Evolutionary conservation across 1,140 invertebrate species (phyloP).

Genomic region (Hyles euphorbiae): DNA sequence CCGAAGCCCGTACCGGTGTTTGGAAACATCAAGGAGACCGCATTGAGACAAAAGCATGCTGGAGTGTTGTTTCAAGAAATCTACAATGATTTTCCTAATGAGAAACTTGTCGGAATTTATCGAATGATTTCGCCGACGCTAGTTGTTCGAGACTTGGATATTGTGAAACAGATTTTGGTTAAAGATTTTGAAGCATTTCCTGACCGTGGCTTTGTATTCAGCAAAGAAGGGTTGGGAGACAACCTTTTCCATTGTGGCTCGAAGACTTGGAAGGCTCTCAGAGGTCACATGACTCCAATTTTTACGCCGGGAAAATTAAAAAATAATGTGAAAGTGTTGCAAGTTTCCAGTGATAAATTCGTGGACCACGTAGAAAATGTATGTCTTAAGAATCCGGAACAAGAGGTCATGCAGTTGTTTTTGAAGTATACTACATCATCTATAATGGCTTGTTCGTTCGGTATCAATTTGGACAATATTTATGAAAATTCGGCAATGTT

Average conservation of each 20-base stretch:
- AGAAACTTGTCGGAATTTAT: slow-evolving; percentile 16
- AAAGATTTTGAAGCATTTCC: slow-evolving; percentile 26
- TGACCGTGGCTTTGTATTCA: slow-evolving; percentile 23
- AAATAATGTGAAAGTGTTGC: slow-evolving; percentile 58
- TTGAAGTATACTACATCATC: slow-evolving; percentile 21
- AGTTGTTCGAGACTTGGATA: slow-evolving; percentile 20
- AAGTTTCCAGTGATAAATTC: slow-evolving; percentile 43
- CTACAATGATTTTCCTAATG: slow-evolving; percentile 17
- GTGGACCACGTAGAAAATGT: slow-evolving; percentile 28
- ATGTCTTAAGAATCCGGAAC: slow-evolving; percentile 9
- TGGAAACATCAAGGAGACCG: slow-evolving; percentile 16
- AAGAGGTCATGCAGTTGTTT: slow-evolving; percentile 14
- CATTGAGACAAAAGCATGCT: slow-evolving; percentile 15
- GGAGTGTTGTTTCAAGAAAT: slow-evolving; percentile 14
- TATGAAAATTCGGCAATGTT: slow-evolving; percentile 12
- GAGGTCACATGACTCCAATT: slow-evolving; percentile 74
- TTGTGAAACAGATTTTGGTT: slow-evolving; percentile 19
- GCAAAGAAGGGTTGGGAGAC: slow-evolving; percentile 19
- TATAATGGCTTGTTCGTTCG: slow-evolving; percentile 20
- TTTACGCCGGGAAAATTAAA: slow-evolving; percentile 78
- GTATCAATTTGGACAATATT: slow-evolving; percentile 19
- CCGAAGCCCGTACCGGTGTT: slow-evolving; percentile 17
- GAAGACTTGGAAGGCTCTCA: slow-evolving; percentile 71
- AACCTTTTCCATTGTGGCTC: slow-evolving; percentile 39
- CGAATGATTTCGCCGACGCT: slow-evolving; percentile 17